Base-by-base conservation (phyloP, 1,140 invertebrate genomes). In the Aphelenchoides avenae region DNA sequence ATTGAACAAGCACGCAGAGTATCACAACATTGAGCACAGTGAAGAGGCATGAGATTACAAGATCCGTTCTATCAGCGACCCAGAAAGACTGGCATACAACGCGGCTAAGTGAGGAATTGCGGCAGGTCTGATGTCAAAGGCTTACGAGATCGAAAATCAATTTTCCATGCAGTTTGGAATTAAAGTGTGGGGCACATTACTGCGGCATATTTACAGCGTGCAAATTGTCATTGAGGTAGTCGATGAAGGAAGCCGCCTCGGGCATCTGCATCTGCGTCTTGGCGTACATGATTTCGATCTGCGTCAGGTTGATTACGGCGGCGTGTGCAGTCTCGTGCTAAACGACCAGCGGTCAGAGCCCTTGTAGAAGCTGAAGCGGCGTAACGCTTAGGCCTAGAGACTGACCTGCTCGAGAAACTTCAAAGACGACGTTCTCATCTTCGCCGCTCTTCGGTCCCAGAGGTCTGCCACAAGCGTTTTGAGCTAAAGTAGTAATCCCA, bases 401-500 rank as follows among this genome's bases (percentile, higher is more conserved):
- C 22, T 85, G 84, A 66, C 83, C 82, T 66, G 85, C 86, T 72
- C 87, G 87, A 96, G 83, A 63, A 96, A 87, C 6, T 84, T 83
- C 78, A 90, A 87, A 69, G 94, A 86, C n/a, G 90, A 92, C 5
- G 87, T 89, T 36, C 91, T 80, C 44, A 97, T 77, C 80, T 98
- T 97, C 0, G 91, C 86, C 79, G 89, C 87, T 47, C 92, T 82
- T 42, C 91, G 86, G 75, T 97, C 92, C 87, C 91, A 95, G 56
- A 97, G 88, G 77, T 96, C 91, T 83, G 37, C 55, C 9, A 65
- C 59, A 42, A 71, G 22, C n/a, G 44, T 65, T 34, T 66, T 52
- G 6, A 69, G 11, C 53, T 71, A 30, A 63, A 64, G 61, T 15
- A 55, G 13, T 27, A 44, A 44, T 18, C 26, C 29, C n/a, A 11